Conservation (phyloP, 2,888 invertebrate genomes). For the Margaritifera margaritifera region DNA sequence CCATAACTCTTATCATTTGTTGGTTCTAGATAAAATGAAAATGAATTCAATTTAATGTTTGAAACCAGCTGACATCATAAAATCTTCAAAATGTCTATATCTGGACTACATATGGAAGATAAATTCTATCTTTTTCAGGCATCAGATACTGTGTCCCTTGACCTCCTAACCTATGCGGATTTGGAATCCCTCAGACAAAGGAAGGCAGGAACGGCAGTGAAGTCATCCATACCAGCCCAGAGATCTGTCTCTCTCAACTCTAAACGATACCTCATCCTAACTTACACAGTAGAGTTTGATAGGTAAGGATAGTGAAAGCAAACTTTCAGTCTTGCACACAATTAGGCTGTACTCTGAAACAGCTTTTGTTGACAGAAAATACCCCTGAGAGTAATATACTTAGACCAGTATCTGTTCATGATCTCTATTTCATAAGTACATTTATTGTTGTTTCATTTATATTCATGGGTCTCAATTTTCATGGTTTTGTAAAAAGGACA, state of each 20-base stretch:
- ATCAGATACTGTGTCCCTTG: slow-evolving; percentile 69
- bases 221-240: slow-evolving; percentile 45
- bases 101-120: neutral
- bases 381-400: no score
- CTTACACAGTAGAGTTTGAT: slow-evolving; percentile 73
- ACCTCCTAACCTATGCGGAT: slow-evolving; percentile 70
- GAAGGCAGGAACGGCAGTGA: slow-evolving; percentile 57
- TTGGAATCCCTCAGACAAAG: slow-evolving; percentile 68
- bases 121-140: slow-evolving; percentile 50
- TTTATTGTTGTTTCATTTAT: no score
- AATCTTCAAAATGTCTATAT: neutral
- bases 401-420: no score
- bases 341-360: neutral
- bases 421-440: no score
- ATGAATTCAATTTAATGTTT: neutral
- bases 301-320: slow-evolving; percentile 48
- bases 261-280: slow-evolving; percentile 71
- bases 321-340: neutral
- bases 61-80: neutral
- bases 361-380: neutral
- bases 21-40: no score
- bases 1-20: no score
- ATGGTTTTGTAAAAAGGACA: no score
- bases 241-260: slow-evolving; percentile 58
- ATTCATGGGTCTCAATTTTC: no score